Conservation (phyloP, 35 echinoderm and acorn worm genomes). For the Ptychodera flava region DNA sequence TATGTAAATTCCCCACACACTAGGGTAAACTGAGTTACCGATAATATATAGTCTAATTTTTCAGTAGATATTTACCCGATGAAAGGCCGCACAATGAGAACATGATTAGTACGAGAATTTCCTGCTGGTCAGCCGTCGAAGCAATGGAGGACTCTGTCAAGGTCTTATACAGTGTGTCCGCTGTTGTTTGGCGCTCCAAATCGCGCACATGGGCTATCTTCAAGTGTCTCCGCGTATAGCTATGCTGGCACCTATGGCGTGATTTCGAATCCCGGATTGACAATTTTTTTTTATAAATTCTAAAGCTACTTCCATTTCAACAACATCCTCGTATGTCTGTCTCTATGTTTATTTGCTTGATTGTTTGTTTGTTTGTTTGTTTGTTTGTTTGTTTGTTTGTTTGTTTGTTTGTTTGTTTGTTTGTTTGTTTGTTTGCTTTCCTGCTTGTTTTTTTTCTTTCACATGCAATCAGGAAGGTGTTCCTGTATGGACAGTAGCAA, state of each 20-base stretch:
- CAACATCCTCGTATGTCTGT: neutral
- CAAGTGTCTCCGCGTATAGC: too few species aligned
- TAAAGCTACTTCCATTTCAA: neutral
- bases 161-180: neutral
- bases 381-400: slow-evolving; percentile 2
- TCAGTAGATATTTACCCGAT: too few species aligned
- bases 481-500: too few species aligned
- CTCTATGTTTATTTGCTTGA: neutral
- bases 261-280: too few species aligned
- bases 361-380: neutral
- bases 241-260: neutral
- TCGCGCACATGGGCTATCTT: neutral
- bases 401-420: slow-evolving; percentile 2
- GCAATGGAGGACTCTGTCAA: neutral
- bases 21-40: too few species aligned
- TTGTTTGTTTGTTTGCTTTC: neutral
- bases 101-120: too few species aligned
- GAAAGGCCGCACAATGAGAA: too few species aligned
- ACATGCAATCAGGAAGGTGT: too few species aligned
- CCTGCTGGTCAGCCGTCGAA: too few species aligned
- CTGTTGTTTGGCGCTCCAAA: neutral
- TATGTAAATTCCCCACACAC: too few species aligned
- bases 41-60: too few species aligned
- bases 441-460: too few species aligned
- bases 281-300: neutral